Percentiles rank a stretch among this genome's conserved stretches.
Conservation (phyloP, 2,888 invertebrate species). For the Dusona sp. region DNA sequence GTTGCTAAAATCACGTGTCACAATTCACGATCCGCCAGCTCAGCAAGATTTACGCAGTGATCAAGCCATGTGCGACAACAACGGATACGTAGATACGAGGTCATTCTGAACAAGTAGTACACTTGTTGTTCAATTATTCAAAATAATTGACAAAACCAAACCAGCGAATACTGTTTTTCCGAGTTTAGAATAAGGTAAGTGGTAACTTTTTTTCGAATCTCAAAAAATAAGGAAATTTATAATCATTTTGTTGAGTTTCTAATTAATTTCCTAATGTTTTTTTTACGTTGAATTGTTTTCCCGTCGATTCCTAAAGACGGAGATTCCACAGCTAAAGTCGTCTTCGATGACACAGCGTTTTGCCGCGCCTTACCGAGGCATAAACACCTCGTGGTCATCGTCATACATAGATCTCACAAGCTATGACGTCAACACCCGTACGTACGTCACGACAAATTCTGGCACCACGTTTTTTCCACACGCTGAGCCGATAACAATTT, state of each 20-base stretch:
- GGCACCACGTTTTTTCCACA: background rate
- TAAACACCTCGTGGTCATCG: conserved; percentile 13
- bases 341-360: conserved; percentile 3
- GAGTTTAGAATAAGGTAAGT: background rate
- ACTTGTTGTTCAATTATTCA: background rate
- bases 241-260: background rate
- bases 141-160: background rate
- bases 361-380: background rate
- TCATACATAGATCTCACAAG: conserved; percentile 8
- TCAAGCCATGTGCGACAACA: conserved; percentile 14
- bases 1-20: conserved; percentile 36
- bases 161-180: background rate
- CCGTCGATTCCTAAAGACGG: background rate
- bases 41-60: conserved; percentile 44
- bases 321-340: background rate
- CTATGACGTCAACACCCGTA: conserved; percentile 13
- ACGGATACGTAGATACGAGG: conserved; percentile 3
- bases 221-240: background rate
- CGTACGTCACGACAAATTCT: background rate
- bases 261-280: background rate
- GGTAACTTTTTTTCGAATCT: background rate
- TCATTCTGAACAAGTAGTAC: background rate
- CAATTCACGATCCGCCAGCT: conserved; percentile 32
- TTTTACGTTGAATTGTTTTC: background rate
- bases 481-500: background rate